These are phyloP conservation scores for Galerucella pusilla DNA, from an alignment of 2,888 invertebrate genomes.

Conservation along the genomic window DNA sequence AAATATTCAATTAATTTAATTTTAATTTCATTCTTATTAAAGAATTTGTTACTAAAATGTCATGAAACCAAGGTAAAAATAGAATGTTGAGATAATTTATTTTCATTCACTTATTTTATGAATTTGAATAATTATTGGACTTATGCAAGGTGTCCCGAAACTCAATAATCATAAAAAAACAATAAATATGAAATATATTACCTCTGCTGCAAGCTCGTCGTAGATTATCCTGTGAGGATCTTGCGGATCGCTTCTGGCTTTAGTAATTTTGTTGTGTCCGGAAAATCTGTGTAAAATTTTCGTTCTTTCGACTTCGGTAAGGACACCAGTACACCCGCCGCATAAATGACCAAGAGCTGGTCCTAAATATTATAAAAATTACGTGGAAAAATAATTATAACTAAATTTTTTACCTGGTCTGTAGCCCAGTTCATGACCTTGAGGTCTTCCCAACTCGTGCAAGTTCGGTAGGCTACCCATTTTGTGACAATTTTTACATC, in stretches of 20 bases:
- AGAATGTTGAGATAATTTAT: too few relatives aligned
- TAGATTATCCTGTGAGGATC: conserved; percentile 57
- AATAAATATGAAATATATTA: conserved; percentile 35
- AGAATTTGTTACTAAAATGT: too few relatives aligned
- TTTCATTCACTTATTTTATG: too few relatives aligned
- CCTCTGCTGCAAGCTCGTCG: conserved; percentile 60
- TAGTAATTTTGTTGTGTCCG: conserved; percentile 58
- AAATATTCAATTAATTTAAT: neutral
- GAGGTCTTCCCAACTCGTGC: conserved; percentile 69
- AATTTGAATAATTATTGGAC: too few relatives aligned
- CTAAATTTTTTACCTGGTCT: conserved; percentile 39
- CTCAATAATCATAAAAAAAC: neutral
- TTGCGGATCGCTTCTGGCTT: conserved; percentile 58
- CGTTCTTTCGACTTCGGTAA: conserved; percentile 57
- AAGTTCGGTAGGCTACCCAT: conserved; percentile 78
- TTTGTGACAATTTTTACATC: conserved; percentile 38
- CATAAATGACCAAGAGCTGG: conserved; percentile 58
- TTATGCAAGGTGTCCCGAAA: too few relatives aligned
- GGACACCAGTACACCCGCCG: conserved; percentile 52
- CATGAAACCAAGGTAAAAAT: too few relatives aligned
- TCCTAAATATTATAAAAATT: conserved; percentile 41
- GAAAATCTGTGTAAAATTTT: conserved; percentile 58
- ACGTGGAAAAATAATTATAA: neutral
- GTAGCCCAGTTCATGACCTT: conserved; percentile 44
- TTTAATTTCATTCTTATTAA: too few relatives aligned